Evolutionary conservation across 2,888 invertebrate genomes (phyloP), one percentile per base, ranked within the genome.

Genomic region (Belgica antarctica): DNA sequence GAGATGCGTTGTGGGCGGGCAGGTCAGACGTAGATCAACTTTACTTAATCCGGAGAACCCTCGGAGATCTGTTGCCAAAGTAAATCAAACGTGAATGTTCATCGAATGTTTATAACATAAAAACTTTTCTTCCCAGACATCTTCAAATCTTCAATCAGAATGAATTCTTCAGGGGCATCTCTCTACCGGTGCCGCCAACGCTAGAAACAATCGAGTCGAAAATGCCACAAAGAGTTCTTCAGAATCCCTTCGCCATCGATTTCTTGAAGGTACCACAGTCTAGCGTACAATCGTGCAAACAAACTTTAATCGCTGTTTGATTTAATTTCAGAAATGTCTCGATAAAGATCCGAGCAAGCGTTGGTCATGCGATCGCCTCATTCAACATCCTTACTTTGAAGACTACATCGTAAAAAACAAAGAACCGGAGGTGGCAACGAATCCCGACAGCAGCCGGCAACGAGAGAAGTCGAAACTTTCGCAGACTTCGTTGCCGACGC

Each of bases 1-100:
- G 95, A 15, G 95, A 96, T 79, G 95, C 96, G 1, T 78, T 97
- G 27, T 99, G 98, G 98, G 98, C 99, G 0, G 99, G 99, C 41
- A 93, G 96, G 80, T 97, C 97, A 31, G 99, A 99, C 80, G 92
- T 99, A 24, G 99, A 99, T 82, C 98, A 99, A 80, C 82, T 99
- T 70, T 98, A 95, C 82, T 86, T 97, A 75, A 99, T 99, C 77
- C 84, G 95, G 76, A 91, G 90, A 80, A 96, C 96, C 1, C 83
- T 98, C 72, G 98, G 98, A 5, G 96, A 97, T 78, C 84, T 99
- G 71, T 83, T 96, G 74, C 92, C 94, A 0, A 68, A 68, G 68
- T 68, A 52, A 68, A 25, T 22, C 5, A 1, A 1, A 25, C 4
- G 41, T 41, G 12, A 41, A 41, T 41, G 41, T n/a, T 41, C 41